Evolutionary conservation across 2,113 vertebrate species (phyloP), one percentile per base, ranked within the genome.

Genomic region (Hippocampus abdominalis): DNA sequence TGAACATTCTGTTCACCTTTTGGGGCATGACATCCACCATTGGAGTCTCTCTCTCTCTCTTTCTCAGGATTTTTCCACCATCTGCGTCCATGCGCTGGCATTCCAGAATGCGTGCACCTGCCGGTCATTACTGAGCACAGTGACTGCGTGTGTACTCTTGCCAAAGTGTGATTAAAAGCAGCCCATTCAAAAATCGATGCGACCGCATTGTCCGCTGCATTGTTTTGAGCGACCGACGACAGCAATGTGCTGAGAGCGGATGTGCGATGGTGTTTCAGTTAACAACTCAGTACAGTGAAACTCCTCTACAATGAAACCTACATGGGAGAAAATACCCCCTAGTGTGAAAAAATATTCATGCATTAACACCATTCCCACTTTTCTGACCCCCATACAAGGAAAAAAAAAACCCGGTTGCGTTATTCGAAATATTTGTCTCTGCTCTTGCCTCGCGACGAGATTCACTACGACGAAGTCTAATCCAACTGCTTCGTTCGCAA

Each of bases 141-240:
- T 3, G 40, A 46, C n/a, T 44, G 67, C 3, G 42, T 10, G 63
- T 16, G 63, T 53, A 66, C 23, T 25, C 46, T 66, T 21, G 62
- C 76, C 69, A 71, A 64, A 53, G 76, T 12, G 72, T 62, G 78
- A 69, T 75, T 76, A 69, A 83, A 80, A 77, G 71, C 77, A 74
- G 44, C 60, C 80, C 56, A 78, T 68, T 86, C 76, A 78, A 85
- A 86, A 84, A 76, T 78, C 49, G 69, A 87, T 77, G 77, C 80
- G 71, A 68, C 71, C 78, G 79, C 76, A 59, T 78, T 81, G 68
- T 76, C 77, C 66, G 67, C 74, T 61, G 64, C 60, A 85, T 77
- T 86, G 87, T 87, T 87, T 78, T 62, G 12, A 87, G 90, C 81
- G 71, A 69, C 64, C 66, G 57, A 60, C 57, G 32, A 72, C 81